These are phyloP conservation scores for Corydoras maculifer DNA, from an alignment of 2,113 vertebrate genomes.

Conservation along the genomic window DNA sequence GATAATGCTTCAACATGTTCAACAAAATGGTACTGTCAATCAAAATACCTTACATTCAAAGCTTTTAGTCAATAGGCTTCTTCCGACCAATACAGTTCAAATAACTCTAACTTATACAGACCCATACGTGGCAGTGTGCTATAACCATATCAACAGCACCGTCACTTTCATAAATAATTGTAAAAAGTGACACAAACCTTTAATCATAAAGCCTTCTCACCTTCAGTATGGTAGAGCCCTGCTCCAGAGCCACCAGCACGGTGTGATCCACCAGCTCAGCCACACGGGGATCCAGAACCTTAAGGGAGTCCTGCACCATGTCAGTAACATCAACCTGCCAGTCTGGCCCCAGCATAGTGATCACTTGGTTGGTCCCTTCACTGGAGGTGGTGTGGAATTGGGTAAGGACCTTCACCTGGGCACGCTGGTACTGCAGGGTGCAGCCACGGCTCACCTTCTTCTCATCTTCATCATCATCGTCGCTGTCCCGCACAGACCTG, in stretches of 20 bases:
- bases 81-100: too few relatives aligned
- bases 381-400: constrained; percentile 94
- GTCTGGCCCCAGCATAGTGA: constrained; percentile 95
- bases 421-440: constrained; percentile 90
- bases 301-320: constrained; percentile 90
- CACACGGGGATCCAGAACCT: constrained; percentile 79
- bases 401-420: constrained; percentile 87
- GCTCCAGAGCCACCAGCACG: constrained; percentile 82
- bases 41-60: too few relatives aligned
- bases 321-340: constrained; percentile 97
- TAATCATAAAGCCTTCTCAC: constrained; percentile 53
- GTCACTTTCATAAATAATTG: not conserved
- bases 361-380: constrained; percentile 86
- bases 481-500: constrained; percentile 86
- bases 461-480: constrained; percentile 86
- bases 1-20: too few relatives aligned
- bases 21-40: too few relatives aligned
- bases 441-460: constrained; percentile 81
- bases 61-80: too few relatives aligned
- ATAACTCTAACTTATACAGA: too few relatives aligned
- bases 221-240: constrained; percentile 85
- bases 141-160: too few relatives aligned
- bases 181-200: not conserved
- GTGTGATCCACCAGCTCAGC: constrained; percentile 87
- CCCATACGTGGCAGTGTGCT: too few relatives aligned